Evolutionary conservation across 2,888 invertebrate genomes (phyloP).

Genomic region (Drosophila antonietae): DNA sequence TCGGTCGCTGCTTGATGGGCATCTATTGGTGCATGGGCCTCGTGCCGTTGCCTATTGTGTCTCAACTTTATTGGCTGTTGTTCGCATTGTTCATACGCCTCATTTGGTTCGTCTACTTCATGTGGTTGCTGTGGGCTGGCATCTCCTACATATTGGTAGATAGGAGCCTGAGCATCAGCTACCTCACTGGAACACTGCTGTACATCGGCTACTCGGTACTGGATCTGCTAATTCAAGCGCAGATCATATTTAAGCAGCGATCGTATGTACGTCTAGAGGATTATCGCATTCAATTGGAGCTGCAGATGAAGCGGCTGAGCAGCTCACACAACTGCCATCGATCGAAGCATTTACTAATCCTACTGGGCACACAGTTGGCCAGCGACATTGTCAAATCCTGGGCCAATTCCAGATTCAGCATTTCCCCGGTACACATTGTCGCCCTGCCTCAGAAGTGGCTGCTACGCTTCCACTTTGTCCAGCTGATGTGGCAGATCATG

Average conservation of each 20-base stretch:
- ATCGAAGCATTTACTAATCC: constrained; percentile 32
- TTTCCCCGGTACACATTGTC: constrained; percentile 53
- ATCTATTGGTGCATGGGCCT: constrained; percentile 44
- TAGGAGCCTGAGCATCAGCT: constrained; percentile 18
- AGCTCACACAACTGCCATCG: constrained; percentile 33
- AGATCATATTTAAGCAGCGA: constrained; percentile 49
- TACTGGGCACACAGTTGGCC: constrained; percentile 39
- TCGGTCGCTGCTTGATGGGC: constrained; percentile 26
- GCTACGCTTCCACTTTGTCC: constrained; percentile 74
- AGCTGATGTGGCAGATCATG: constrained; percentile 66
- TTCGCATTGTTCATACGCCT: constrained; percentile 31
- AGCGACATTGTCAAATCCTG: constrained; percentile 54
- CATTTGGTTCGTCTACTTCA: constrained; percentile 47
- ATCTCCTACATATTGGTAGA: neutral
- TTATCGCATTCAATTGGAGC: constrained; percentile 42
- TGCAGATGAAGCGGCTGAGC: constrained; percentile 58
- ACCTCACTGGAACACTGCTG: constrained; percentile 40
- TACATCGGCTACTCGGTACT: constrained; percentile 40
- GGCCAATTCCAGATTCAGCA: constrained; percentile 28
- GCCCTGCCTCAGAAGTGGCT: constrained; percentile 63
- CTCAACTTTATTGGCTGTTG: constrained; percentile 7
- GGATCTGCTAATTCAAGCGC: constrained; percentile 48
- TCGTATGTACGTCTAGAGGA: constrained; percentile 24
- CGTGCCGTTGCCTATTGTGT: constrained; percentile 47
- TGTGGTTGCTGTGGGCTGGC: constrained; percentile 14